Evolutionary conservation across 2,113 vertebrate genomes (phyloP), one percentile per base, ranked within the genome.

Genomic region (Oreochromis tanganicae): DNA sequence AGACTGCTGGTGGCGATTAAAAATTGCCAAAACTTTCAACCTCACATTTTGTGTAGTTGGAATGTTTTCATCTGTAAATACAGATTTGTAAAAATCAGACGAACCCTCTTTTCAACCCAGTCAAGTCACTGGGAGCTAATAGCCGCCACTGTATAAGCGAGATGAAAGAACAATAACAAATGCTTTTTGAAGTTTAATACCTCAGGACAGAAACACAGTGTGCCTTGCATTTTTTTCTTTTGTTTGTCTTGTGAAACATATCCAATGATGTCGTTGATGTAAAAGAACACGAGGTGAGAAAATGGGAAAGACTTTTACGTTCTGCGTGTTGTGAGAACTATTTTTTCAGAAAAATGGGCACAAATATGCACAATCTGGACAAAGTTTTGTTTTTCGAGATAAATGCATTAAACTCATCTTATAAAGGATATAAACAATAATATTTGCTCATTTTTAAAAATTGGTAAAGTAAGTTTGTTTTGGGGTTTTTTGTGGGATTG

Each of bases 311-410:
- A 71, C 7, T 1, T 24, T 71, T 21, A 16, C 5, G 5, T 21
- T n/a, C n/a, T n/a, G 34, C 1, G 0, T 73, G 66, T 43, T 24
- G n/a, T 43, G 3, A 5, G 27, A 50, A 55, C 34, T 0, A 1
- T 27, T 63, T 2, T 9, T 46, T 78, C 24, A 79, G 21, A 16
- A 32, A 57, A 34, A 3, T 9, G 9, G 17, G 17, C 29, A 66
- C 14, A 80, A 21, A n/a, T 27, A 19, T 6, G 52, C 12, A 7
- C 2, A 13, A 41, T 17, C 12, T 13, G 41, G 36, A 41, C 63
- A 38, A 38, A 24, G 36, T 71, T 24, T 68, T 14, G 34, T 73
- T n/a, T 61, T 17, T 78, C 19, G 32, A 63, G 66, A 55, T 68
- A 24, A 85, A 85, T 7, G 5, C 5, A 82, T 27, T 71, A 5